Conservation (phyloP, 2,888 invertebrate genomes). For the Epinotia brunnichana region DNA sequence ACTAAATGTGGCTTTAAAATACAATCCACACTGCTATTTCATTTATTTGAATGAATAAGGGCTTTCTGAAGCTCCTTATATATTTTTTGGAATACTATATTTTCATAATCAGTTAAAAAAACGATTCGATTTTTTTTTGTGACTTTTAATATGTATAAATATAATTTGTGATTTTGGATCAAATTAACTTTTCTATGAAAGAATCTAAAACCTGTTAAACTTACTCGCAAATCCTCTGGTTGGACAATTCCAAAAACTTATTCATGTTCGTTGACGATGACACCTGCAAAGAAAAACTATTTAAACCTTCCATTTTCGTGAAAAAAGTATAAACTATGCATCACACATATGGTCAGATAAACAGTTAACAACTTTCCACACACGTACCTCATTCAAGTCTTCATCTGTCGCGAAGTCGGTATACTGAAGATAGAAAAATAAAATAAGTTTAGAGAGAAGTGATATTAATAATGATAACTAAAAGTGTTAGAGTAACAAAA, state of each 20-base stretch:
- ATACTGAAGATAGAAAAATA: conserved; percentile 28
- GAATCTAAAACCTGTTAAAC: conserved; percentile 52
- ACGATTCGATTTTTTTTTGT: too few species aligned
- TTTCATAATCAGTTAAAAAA: too few species aligned
- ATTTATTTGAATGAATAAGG: too few species aligned
- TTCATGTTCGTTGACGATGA: conserved; percentile 49
- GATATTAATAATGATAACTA: background rate
- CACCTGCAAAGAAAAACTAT: conserved; percentile 7
- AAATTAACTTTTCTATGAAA: too few species aligned
- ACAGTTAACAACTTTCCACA: background rate
- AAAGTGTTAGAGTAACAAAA: background rate
- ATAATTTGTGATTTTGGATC: too few species aligned
- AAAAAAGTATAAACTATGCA: background rate
- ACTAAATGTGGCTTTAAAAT: too few species aligned
- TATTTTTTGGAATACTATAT: too few species aligned
- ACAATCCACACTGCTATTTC: too few species aligned
- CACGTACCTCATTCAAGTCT: conserved; percentile 52
- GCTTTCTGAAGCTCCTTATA: too few species aligned
- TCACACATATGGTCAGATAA: background rate
- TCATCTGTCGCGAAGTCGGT: conserved; percentile 22
- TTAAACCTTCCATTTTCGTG: background rate
- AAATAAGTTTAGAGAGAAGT: background rate
- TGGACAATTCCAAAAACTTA: conserved; percentile 64
- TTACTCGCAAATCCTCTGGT: conserved; percentile 67
- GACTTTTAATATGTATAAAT: too few species aligned